A percentile compares a stretch with the other conserved stretches of the same genome.
Evolutionary conservation across 2,113 vertebrate genomes (phyloP).

Genomic region (Bubo blakistoni): DNA sequence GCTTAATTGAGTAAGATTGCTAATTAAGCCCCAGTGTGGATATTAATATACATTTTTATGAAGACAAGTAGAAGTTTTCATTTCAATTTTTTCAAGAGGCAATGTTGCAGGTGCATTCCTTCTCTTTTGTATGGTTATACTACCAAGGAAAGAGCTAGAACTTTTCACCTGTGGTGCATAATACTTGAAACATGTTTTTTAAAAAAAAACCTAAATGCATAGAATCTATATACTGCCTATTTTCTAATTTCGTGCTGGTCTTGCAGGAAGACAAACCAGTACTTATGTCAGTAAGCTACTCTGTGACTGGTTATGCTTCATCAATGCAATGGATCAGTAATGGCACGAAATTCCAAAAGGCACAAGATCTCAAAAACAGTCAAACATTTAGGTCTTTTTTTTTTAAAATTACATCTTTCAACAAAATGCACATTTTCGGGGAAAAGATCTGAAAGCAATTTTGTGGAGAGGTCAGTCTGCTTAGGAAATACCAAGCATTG

Average conservation of each 20-base stretch:
- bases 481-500: neutral
- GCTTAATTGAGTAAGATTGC: neutral
- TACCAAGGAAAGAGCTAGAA: neutral
- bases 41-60: neutral
- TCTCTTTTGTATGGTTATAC: neutral
- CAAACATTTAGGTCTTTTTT: neutral
- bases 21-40: neutral
- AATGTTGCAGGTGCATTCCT: neutral
- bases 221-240: neutral
- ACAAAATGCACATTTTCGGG: neutral
- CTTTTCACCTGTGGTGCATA: conserved; percentile 29
- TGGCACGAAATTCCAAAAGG: neutral
- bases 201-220: neutral
- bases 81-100: neutral
- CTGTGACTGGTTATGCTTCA: neutral
- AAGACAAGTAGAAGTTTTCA: neutral
- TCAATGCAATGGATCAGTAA: neutral
- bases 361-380: neutral
- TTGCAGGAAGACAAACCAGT: neutral
- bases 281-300: neutral
- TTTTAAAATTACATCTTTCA: neutral
- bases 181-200: neutral
- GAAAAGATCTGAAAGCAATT: neutral
- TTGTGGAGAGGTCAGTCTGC: neutral
- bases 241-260: neutral